A percentile compares a stretch with the other conserved stretches of the same genome.
Evolutionary conservation across 2,888 invertebrate species (phyloP).

Genomic region (Cosmia trapezina): DNA sequence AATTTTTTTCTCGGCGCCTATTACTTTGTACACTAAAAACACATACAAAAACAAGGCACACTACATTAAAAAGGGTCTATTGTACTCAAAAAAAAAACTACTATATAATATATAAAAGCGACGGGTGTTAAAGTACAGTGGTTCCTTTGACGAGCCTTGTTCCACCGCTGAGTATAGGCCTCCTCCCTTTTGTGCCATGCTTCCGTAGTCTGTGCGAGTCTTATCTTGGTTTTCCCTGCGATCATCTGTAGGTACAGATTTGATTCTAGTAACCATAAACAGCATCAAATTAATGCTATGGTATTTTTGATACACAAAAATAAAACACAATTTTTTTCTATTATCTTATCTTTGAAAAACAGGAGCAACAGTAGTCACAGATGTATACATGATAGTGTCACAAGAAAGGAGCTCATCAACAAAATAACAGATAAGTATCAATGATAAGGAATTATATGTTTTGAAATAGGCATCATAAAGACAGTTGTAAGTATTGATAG

Average conservation of each 20-base stretch:
- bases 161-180: not conserved
- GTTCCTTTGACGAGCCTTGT: no score
- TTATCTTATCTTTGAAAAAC: not conserved
- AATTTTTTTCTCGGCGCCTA: no score
- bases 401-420: constrained; percentile 19
- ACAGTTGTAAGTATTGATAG: not conserved
- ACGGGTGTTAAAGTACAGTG: no score
- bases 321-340: not conserved
- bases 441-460: constrained; percentile 24
- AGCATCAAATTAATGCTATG: not conserved
- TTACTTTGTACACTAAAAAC: no score
- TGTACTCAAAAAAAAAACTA: no score
- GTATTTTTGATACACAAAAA: not conserved
- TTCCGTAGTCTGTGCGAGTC: not conserved
- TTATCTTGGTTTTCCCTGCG: not conserved
- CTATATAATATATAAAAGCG: no score
- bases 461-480: not conserved
- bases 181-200: not conserved
- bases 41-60: no score
- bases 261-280: not conserved
- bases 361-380: not conserved
- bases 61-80: no score
- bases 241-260: not conserved
- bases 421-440: constrained; percentile 17
- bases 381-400: constrained; percentile 19